Conservation (phyloP, 2,797 vertebrate species). For the Halcyon leucocephala region DNA sequence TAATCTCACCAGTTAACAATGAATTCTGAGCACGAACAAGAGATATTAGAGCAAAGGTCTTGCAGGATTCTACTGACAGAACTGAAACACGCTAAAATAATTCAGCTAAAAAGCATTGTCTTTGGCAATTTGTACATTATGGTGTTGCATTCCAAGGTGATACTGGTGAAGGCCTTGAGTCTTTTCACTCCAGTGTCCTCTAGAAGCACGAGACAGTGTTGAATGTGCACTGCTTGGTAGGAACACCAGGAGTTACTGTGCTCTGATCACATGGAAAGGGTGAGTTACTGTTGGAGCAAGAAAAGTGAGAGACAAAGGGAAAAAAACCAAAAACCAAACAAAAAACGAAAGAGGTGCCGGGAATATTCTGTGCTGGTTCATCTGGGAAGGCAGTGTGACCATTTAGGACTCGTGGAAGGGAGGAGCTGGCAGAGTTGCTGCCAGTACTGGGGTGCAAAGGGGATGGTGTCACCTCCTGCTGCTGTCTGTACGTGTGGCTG, state of each 20-base stretch:
- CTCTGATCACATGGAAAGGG: not conserved
- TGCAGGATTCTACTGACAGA: not conserved
- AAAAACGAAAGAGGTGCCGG: accelerated
- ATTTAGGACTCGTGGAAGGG: not conserved
- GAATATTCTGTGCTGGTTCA: not conserved
- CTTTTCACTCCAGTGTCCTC: not conserved
- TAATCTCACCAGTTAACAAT: not conserved
- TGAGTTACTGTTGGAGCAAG: not conserved
- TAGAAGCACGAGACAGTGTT: not conserved
- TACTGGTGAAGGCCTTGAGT: not conserved
- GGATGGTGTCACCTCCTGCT: not conserved
- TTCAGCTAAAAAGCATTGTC: not conserved
- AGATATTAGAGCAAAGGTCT: not conserved
- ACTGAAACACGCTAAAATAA: not conserved
- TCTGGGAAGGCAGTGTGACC: not conserved
- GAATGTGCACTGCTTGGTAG: not conserved
- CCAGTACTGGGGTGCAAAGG: not conserved
- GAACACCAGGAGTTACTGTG: not conserved
- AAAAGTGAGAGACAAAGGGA: not conserved
- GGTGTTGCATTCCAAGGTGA: not conserved
- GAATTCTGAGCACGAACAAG: not conserved
- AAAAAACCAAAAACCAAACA: not conserved
- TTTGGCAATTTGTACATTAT: not conserved
- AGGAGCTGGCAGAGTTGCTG: not conserved
- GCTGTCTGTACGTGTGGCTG: not conserved